Base-by-base conservation (phyloP, 2,113 vertebrate genomes). In the Neoarius graeffei region DNA sequence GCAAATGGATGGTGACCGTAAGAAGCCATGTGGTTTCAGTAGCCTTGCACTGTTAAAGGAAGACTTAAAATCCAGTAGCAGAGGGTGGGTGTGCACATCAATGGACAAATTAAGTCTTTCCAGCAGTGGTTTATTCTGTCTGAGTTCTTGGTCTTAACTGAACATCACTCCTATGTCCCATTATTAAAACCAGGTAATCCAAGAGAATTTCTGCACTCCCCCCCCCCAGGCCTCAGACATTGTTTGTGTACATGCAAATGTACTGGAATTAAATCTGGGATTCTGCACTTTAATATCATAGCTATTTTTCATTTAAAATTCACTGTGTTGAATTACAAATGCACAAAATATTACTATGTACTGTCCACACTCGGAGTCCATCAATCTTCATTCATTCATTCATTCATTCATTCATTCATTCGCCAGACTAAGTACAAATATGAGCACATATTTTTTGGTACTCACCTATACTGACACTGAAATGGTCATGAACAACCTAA, bases 1-100 rank as follows among this genome's bases (percentile, higher is more conserved):
- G 86, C 74, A 84, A n/a, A 50, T 56, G 20, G 25, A 81, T 54
- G 56, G 48, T 52, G 64, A 56, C 66, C 14, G 74, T 73, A 85
- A 85, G 27, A 79, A 69, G 59, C 71, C 35, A 35, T 83, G 48
- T 60, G n/a, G 82, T 87, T 71, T 83, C 71, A 80, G 54, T n/a
- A 84, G 52, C 27, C 80, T 81, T 87, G n/a, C 74, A 71, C 42
- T 59, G 66, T 79, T 84, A 87, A 87, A 87, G 64, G 5, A 62
- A 56, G n/a, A 59, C 25, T 54, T 86, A 56, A 81, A 85, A 79
- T 81, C n/a, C 48, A 35, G 35, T 48, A 83, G 17, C 77, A 42
- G 57, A 82, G 84, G 0, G 48, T 48, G 19, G 5, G 14, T 83
- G 19, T 50, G 25, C 71, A 66, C 57, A 20, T 23, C 19, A 52